These are phyloP conservation scores for Sarcophaga peregrina DNA, from an alignment of 1,140 invertebrate genomes.

Conservation along the genomic window DNA sequence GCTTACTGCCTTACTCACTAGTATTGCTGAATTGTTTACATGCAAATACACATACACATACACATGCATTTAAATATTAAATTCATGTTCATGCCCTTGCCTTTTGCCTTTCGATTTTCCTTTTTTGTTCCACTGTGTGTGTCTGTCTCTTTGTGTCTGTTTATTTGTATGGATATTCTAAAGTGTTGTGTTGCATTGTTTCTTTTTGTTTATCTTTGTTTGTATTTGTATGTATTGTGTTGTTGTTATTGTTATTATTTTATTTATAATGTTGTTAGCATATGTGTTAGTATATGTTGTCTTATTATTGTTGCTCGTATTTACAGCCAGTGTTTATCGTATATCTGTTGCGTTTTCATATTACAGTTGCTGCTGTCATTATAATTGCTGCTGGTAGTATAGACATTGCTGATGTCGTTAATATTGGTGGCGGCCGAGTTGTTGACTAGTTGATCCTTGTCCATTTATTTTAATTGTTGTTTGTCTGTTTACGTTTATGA, in stretches of 20 bases:
- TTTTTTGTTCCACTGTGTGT: no score
- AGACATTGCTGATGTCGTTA: neutral
- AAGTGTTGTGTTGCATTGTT: no score
- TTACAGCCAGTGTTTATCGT: neutral
- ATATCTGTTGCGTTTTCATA: neutral
- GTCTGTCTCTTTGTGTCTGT: no score
- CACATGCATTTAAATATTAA: neutral
- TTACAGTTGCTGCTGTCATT: no score
- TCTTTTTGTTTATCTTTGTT: no score
- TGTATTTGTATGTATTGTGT: neutral
- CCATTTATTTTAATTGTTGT: constrained; percentile 29
- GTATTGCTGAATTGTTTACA: no score
- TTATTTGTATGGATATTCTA: no score
- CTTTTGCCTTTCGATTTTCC: no score
- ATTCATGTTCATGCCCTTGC: no score
- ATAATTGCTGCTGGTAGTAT: neutral
- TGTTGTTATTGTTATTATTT: neutral
- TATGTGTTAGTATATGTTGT: neutral
- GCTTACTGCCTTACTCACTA: no score
- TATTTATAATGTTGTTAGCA: neutral
- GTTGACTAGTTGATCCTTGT: constrained; percentile 36
- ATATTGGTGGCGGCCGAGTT: neutral
- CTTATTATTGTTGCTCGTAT: no score
- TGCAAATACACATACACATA: neutral
- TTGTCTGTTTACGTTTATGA: no score